Conservation (phyloP, 2,888 invertebrate species). For the Dendrolimus pini region DNA sequence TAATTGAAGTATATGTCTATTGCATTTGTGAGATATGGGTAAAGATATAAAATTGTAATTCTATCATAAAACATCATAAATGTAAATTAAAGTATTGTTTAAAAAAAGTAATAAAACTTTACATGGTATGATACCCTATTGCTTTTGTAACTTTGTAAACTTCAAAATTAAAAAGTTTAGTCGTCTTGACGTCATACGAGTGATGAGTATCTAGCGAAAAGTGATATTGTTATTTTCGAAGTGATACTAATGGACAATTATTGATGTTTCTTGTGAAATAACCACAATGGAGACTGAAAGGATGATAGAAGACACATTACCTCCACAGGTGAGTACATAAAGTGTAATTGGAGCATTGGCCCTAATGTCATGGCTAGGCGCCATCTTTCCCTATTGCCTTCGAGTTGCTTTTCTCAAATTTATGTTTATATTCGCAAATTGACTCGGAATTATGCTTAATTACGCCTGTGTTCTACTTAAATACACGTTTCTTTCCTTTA, state of each 20-base stretch:
- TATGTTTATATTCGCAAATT: slow-evolving; percentile 33
- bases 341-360: slow-evolving; percentile 52
- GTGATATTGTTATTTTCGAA: slow-evolving; percentile 55
- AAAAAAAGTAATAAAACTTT: no score
- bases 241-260: slow-evolving; percentile 54
- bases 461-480: slow-evolving; percentile 3
- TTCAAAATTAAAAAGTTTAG: slow-evolving; percentile 25
- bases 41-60: no score
- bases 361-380: slow-evolving; percentile 61
- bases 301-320: slow-evolving; percentile 85
- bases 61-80: no score
- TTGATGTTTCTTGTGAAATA: slow-evolving; percentile 78
- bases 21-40: no score
- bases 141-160: neutral
- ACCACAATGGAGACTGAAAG: slow-evolving; percentile 95
- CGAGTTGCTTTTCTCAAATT: slow-evolving; percentile 32
- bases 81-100: no score
- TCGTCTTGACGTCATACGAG: slow-evolving; percentile 68
- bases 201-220: slow-evolving; percentile 55
- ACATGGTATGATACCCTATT: no score
- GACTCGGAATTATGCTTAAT: slow-evolving; percentile 10
- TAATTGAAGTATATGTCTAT: no score
- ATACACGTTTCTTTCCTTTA: neutral
- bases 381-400: slow-evolving; percentile 61
- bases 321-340: slow-evolving; percentile 57